Base-by-base conservation (phyloP, 2,797 vertebrate genomes). In the Xiphorhynchus erythropygius region DNA sequence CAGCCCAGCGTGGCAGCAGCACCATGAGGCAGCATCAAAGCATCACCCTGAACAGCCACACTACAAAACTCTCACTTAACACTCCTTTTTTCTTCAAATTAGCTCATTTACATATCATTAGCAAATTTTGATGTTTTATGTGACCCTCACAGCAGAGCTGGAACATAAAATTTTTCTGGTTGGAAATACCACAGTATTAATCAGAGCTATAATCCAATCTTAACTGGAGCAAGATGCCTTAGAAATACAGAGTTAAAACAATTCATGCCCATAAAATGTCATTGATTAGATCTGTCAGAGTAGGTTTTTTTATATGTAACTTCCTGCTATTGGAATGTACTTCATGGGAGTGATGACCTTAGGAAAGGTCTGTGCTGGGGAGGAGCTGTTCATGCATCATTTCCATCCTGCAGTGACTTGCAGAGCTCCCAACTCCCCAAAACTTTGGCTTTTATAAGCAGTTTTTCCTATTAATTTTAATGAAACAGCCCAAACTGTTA, bases 301-400 rank as follows among this genome's bases (percentile, higher is more conserved):
- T 39, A 49, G 83, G 28, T 0, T 9, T 39, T 49, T 60, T 89
- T 32, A 3, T 39, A 3, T 30, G 63, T 44, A 37, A 9, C 52
- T 53, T 39, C 6, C 19, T 52, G 3, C 5, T 28, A 5, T 3
- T 44, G 80, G 46, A 6, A 17, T 8, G 44, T 27, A 16, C 73
- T 44, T 14, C 30, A 35, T 3, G 7, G 19, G 44, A 33, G 35
- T 0, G 47, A 2, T 41, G 71, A 30, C 63, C 90, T 77, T 46
- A 46, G 25, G 13, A 32, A 37, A 82, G 24, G 25, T 30, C 65
- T 39, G 6, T 32, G 84, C 84, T 24, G 4, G 30, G 30, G 39
- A 9, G 0, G 5, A 52, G 69, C 18, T 39, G 12, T 13, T 39
- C 0, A 0, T 35, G 4, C 37, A 1, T 71, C 27, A 0, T 53